A percentile compares a stretch with the other conserved stretches of the same genome.
These are phyloP conservation scores for Pygmarrhopalites habei DNA, from an alignment of 1,140 invertebrate genomes.

Conservation along the genomic window DNA sequence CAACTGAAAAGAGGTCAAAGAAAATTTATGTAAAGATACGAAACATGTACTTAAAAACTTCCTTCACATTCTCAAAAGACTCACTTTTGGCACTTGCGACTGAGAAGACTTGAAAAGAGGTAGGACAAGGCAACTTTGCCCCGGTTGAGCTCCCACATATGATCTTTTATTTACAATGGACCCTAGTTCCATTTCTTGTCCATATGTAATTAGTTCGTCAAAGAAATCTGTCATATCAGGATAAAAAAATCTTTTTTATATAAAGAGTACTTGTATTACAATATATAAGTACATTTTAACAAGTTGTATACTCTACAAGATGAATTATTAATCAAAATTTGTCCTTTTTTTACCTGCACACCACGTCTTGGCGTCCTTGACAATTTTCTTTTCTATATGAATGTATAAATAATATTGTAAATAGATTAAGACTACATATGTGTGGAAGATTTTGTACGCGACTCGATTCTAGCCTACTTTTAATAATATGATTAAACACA, in stretches of 20 bases:
- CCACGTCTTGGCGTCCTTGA: slow-evolving; percentile 33
- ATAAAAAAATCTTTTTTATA: too few relatives aligned
- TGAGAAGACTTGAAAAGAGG: slow-evolving; percentile 33
- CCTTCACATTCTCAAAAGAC: background rate
- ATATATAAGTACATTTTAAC: too few relatives aligned
- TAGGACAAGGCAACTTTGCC: slow-evolving; percentile 33
- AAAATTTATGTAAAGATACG: slow-evolving; percentile 7
- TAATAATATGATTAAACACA: too few relatives aligned
- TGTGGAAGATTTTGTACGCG: too few relatives aligned
- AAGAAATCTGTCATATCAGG: too few relatives aligned
- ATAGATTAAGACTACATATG: too few relatives aligned
- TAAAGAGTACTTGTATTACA: too few relatives aligned
- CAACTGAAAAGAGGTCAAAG: slow-evolving; percentile 17
- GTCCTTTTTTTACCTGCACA: slow-evolving; percentile 20
- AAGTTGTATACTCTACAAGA: too few relatives aligned
- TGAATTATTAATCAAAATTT: too few relatives aligned
- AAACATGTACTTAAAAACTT: slow-evolving; percentile 2
- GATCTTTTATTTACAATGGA: slow-evolving; percentile 29
- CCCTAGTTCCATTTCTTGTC: slow-evolving; percentile 33
- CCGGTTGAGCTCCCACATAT: slow-evolving; percentile 39
- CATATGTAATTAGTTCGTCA: slow-evolving; percentile 31
- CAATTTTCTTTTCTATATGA: slow-evolving; percentile 32
- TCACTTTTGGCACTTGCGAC: slow-evolving; percentile 4
- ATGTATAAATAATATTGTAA: too few relatives aligned
- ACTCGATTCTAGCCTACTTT: too few relatives aligned